Evolutionary conservation across 2,113 vertebrate species (phyloP).

Genomic region (Oreotrochilus melanogaster): DNA sequence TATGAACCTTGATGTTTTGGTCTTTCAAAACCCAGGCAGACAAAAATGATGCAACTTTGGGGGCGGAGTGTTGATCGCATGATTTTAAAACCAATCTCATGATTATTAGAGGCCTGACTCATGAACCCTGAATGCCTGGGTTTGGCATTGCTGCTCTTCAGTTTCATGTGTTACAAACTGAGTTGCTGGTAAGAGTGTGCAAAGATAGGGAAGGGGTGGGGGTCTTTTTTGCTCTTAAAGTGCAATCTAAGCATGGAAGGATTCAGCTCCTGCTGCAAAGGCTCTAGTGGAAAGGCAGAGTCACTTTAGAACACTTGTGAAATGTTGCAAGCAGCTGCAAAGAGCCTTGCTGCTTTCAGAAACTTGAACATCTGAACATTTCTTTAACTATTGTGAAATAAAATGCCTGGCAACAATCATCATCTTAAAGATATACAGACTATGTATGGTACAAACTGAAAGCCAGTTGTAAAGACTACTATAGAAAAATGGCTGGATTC

Average conservation of each 20-base stretch:
- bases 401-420: conserved; percentile 29
- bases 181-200: neutral
- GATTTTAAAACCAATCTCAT: neutral
- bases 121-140: neutral
- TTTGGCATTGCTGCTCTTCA: neutral
- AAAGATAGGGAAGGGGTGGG: neutral
- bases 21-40: conserved; percentile 13
- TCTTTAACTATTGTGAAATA: conserved; percentile 44
- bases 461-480: neutral
- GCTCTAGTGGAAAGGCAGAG: neutral
- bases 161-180: neutral
- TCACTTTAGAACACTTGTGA: neutral
- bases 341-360: neutral
- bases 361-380: conserved; percentile 36
- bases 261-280: neutral
- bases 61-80: neutral
- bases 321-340: conserved; percentile 43
- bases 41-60: neutral
- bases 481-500: neutral
- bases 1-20: neutral
- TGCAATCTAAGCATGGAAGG: fast-evolving
- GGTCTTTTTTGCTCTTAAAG: neutral
- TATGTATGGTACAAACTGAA: neutral
- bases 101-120: neutral
- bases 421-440: neutral